Evolutionary conservation across 2,113 vertebrate species (phyloP).

Genomic region (Brachirus orientalis): DNA sequence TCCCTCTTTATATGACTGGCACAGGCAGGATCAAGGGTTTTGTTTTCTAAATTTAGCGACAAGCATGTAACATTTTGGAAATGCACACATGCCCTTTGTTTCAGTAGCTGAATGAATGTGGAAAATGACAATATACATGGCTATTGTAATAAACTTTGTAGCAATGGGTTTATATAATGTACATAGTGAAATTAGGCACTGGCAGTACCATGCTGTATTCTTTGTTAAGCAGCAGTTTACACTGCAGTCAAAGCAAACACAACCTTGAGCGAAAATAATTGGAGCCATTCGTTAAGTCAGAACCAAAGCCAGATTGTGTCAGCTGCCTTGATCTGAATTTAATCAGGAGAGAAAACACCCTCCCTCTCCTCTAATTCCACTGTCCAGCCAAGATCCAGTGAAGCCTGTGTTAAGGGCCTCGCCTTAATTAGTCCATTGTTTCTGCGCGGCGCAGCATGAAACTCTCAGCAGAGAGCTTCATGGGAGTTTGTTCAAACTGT

Average conservation of each 20-base stretch:
- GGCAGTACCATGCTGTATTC: not conserved
- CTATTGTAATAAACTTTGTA: conserved; percentile 19
- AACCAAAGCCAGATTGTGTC: conserved; percentile 71
- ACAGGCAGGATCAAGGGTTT: conserved; percentile 42
- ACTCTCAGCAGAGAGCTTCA: conserved; percentile 55
- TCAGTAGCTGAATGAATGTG: not conserved
- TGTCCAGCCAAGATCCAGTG: conserved; percentile 66
- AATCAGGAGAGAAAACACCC: conserved; percentile 51
- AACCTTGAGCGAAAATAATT: conserved; percentile 65
- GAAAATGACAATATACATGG: conserved; percentile 20
- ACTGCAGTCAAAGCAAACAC: conserved; percentile 41
- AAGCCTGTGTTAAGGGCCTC: conserved; percentile 58
- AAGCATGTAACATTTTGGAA: conserved; percentile 52
- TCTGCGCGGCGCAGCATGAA: conserved; percentile 60
- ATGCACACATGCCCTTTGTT: conserved; percentile 25
- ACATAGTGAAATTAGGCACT: not conserved
- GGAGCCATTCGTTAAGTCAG: conserved; percentile 66
- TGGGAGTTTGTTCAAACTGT: conserved; percentile 72
- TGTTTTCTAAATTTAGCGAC: conserved; percentile 63
- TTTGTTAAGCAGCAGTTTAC: conserved; percentile 10
- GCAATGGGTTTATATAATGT: not conserved
- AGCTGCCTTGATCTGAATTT: conserved; percentile 72
- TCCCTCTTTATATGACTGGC: conserved; percentile 58
- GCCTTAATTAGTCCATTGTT: conserved; percentile 77
- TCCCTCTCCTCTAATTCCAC: conserved; percentile 37